Evolutionary conservation across 2,888 invertebrate genomes (phyloP), one percentile per base, ranked within the genome.

Genomic region (Sphinx pinastri): DNA sequence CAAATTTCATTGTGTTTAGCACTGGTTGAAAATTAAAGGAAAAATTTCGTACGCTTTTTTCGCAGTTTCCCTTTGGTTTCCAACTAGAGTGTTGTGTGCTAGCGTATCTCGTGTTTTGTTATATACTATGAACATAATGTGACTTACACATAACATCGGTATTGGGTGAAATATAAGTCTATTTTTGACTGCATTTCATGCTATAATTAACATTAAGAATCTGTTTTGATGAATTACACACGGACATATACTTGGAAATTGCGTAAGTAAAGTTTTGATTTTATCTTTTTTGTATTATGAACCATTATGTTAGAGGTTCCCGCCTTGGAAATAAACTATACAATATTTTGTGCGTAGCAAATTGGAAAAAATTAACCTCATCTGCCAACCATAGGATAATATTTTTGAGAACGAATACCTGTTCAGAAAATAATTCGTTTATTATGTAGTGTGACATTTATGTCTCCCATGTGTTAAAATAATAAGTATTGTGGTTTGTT

Each of bases 131-230:
- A 75, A 81, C 79, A 80, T 86, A 75, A 85, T 83, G 87, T 90
- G 91, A 88, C 84, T 82, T 76, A 80, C 79, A 80, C 82, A 72
- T 75, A 73, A 74, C 76, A 76, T 74, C 75, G 73, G 84, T 86
- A 82, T 79, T 79, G 77, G 79, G 85, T 92, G 63, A 74, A 80
- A 81, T 84, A 85, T 71, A 74, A 76, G 81, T 90, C 91, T 93
- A 92, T 92, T 93, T 92, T 86, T 85, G 91, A 92, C 88, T 82
- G 79, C 84, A 79, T 82, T 86, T 84, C 78, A 81, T 82, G 85
- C 90, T 92, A 92, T 87, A 88, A 87, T 84, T 91, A 90, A 76
- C 84, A 77, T 79, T 81, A 81, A 80, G 75, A 77, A 76, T 79
- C 80, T 81, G 81, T 86, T 86, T 87, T 87, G 87, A 89, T 92